These are phyloP conservation scores for Rafetus swinhoei DNA, from an alignment of 2,113 vertebrate genomes.

Conservation along the genomic window DNA sequence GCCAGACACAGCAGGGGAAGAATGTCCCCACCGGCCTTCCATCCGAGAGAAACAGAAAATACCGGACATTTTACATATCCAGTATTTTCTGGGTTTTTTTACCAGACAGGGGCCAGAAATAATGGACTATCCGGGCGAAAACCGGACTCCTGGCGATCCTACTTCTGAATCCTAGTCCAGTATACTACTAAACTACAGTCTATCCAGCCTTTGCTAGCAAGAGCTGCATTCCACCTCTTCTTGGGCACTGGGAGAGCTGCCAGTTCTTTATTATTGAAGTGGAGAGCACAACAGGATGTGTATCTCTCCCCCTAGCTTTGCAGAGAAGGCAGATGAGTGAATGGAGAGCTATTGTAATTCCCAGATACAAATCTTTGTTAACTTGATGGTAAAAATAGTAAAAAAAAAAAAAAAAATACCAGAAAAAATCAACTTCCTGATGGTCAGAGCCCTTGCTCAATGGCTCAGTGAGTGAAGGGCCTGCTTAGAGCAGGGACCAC, in stretches of 20 bases:
- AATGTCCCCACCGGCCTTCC: no score
- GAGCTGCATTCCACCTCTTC: neutral
- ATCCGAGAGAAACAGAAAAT: no score
- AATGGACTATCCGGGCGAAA: no score
- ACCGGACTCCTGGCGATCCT: neutral
- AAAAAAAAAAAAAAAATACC: neutral
- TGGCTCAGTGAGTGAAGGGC: neutral
- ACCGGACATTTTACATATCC: no score
- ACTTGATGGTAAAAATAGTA: neutral
- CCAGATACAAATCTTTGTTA: neutral
- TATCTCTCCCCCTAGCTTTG: neutral
- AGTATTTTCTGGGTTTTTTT: no score
- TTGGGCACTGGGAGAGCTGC: neutral
- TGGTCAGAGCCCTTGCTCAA: neutral
- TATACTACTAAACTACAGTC: neutral
- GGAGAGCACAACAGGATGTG: neutral
- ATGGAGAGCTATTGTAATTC: neutral
- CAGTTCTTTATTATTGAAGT: neutral
- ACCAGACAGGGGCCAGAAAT: no score
- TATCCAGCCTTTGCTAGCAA: neutral
- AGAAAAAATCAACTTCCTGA: neutral
- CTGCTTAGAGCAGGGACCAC: neutral
- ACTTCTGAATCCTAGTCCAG: neutral
- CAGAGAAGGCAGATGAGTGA: no score
- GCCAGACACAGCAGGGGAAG: no score